Conservation (phyloP, 1,140 invertebrate species). For the Macrocentrus cingulum region DNA sequence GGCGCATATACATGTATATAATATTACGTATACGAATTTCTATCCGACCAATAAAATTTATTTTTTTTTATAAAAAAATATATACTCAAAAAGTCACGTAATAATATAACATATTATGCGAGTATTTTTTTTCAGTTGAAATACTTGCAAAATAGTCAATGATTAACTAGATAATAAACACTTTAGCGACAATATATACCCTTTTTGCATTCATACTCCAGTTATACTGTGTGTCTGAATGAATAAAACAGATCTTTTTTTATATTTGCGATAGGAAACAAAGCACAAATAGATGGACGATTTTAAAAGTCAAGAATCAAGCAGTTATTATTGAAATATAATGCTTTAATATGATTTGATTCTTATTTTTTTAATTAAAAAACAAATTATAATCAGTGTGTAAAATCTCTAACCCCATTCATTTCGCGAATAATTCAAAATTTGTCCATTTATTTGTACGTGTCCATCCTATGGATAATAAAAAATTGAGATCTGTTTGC, state of each 20-base stretch:
- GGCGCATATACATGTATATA: neutral
- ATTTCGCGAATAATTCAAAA: too few species aligned
- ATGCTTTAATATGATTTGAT: too few species aligned
- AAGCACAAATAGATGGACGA: too few species aligned
- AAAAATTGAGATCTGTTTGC: constrained; percentile 35
- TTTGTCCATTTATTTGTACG: too few species aligned
- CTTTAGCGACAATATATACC: constrained; percentile 13
- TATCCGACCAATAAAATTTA: constrained; percentile 10
- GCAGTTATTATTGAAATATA: too few species aligned
- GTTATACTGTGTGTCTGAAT: constrained; percentile 9
- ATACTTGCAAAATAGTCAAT: neutral
- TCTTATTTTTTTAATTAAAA: too few species aligned
- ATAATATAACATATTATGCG: constrained; percentile 12
- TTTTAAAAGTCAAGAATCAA: too few species aligned
- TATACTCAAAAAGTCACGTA: constrained; percentile 10
- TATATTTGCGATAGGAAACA: too few species aligned
- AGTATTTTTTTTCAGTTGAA: neutral
- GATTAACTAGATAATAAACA: neutral
- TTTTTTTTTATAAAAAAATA: constrained; percentile 17
- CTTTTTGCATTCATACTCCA: constrained; percentile 7
- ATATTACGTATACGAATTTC: constrained; percentile 4
- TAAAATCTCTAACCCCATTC: too few species aligned
- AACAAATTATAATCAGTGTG: too few species aligned
- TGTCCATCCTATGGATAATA: too few species aligned
- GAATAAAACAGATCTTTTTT: too few species aligned